Conservation (phyloP, 2,888 invertebrate genomes). For the Oligia strigilis region DNA sequence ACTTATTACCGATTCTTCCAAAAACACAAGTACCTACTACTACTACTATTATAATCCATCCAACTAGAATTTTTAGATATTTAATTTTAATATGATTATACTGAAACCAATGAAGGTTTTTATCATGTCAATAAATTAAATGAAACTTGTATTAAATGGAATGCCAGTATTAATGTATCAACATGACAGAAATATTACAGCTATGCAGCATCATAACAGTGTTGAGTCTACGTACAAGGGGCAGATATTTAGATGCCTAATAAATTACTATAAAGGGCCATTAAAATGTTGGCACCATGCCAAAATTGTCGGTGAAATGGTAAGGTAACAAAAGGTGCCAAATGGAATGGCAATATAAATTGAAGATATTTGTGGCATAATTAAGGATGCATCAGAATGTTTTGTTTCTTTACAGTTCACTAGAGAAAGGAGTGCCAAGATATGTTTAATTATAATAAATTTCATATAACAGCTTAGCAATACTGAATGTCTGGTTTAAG, state of each 20-base stretch:
- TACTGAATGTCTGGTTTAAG: not conserved
- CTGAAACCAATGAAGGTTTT: not conserved
- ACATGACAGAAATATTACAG: constrained; percentile 54
- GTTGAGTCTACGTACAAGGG: constrained; percentile 30
- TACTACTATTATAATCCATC: not conserved
- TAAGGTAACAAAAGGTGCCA: constrained; percentile 60
- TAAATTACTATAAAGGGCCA: constrained; percentile 60
- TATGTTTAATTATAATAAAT: constrained; percentile 5
- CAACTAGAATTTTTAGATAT: not conserved
- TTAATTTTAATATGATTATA: not conserved
- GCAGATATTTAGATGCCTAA: constrained; percentile 52
- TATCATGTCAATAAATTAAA: constrained; percentile 17
- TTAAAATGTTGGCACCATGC: constrained; percentile 61
- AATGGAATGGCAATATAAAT: constrained; percentile 59
- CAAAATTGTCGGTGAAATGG: constrained; percentile 63
- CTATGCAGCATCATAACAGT: constrained; percentile 33
- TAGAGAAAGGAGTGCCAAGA: constrained; percentile 16
- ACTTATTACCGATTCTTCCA: not conserved
- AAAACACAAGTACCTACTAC: not conserved
- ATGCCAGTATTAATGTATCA: constrained; percentile 38
- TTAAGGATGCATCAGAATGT: constrained; percentile 27
- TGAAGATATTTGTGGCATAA: constrained; percentile 54
- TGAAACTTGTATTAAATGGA: constrained; percentile 7
- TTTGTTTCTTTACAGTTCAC: constrained; percentile 25
- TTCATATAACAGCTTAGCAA: not conserved